These are phyloP conservation scores for Adelphocoris suturalis DNA, from an alignment of 2,888 invertebrate genomes.

Conservation along the genomic window DNA sequence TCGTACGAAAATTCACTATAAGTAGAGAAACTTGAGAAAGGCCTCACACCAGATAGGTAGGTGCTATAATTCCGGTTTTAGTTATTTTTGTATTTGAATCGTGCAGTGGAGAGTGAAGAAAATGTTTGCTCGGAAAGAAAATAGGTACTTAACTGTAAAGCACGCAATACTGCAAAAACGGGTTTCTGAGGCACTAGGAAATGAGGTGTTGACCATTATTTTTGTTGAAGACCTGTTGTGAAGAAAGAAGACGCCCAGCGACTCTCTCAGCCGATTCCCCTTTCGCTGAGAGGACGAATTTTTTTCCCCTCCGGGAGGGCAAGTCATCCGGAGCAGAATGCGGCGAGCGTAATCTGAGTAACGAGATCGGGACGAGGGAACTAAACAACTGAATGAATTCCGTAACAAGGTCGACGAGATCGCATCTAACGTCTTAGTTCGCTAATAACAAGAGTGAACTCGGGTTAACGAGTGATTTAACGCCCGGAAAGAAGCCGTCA, in stretches of 20 bases:
- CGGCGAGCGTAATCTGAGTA: constrained; percentile 43
- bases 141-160: too few relatives aligned
- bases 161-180: too few relatives aligned
- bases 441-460: constrained; percentile 5
- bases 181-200: constrained; percentile 13
- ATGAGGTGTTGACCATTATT: neutral
- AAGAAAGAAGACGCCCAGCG: neutral
- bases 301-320: neutral
- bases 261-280: neutral
- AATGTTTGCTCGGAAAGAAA: too few relatives aligned
- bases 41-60: too few relatives aligned
- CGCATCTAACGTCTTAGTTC: constrained; percentile 17
- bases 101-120: too few relatives aligned
- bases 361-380: constrained; percentile 30
- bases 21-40: too few relatives aligned
- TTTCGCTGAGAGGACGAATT: constrained; percentile 1
- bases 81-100: too few relatives aligned
- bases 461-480: constrained; percentile 7
- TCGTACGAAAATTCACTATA: too few relatives aligned
- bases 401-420: constrained; percentile 49
- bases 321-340: constrained; percentile 40
- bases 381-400: constrained; percentile 43
- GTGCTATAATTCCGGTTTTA: too few relatives aligned
- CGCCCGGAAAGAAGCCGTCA: constrained; percentile 27
- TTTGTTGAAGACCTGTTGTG: neutral